phyloP scores from a whole-genome alignment of 2,113 vertebrate species.

The Nicator chloris region DNA sequence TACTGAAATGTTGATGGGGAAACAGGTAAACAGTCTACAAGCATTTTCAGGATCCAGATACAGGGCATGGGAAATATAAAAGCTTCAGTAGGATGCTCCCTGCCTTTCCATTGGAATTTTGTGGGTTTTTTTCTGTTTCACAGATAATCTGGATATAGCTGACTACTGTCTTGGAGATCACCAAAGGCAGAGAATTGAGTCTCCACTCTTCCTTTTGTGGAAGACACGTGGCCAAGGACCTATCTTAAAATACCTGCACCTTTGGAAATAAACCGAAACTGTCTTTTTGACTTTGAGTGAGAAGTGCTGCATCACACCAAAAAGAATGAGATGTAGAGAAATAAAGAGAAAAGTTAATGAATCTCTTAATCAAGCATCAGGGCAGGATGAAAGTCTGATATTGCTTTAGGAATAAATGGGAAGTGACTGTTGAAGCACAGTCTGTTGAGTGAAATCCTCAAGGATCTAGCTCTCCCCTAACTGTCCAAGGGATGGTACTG shows the following conservation, averaged over 20 bases:
- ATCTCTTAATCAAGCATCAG: not conserved
- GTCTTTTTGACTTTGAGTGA: not conserved
- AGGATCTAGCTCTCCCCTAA: not conserved
- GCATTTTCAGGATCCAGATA: not conserved
- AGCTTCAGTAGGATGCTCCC: not conserved
- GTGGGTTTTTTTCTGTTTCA: not conserved
- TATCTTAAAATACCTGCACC: not conserved
- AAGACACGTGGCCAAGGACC: not conserved
- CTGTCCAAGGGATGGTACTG: not conserved
- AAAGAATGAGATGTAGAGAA: not conserved
- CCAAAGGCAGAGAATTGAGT: not conserved
- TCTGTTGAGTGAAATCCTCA: not conserved
- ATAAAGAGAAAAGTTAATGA: not conserved
- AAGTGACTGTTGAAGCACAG: not conserved
- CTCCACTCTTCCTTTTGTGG: not conserved
- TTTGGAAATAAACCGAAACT: not conserved
- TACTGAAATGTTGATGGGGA: not conserved
- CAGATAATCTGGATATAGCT: not conserved
- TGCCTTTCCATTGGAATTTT: not conserved
- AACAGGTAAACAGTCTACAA: not conserved
- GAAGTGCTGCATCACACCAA: not conserved
- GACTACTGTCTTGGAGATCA: not conserved
- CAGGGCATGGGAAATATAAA: not conserved
- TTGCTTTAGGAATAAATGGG: not conserved
- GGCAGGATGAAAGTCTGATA: not conserved